Evolutionary conservation across 92 coral and sea anemone species (phyloP).

Genomic region (Palythoa grandiflora): DNA sequence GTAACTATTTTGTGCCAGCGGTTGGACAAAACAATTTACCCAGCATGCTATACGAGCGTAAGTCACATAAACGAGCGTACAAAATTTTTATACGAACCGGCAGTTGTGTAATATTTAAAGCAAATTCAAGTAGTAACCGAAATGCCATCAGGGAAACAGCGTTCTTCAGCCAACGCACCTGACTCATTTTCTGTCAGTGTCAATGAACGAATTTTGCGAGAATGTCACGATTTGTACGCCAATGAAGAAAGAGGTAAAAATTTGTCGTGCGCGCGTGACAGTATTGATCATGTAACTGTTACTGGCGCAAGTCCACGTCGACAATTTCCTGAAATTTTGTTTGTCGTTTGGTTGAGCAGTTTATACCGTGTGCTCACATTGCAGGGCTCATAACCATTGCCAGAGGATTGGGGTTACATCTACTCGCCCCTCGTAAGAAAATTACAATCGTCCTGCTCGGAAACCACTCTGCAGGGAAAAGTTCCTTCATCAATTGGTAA

Average conservation of each 20-base stretch:
- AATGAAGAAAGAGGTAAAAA: constrained; percentile 88
- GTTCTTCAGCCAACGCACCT: constrained; percentile 94
- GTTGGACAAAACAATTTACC: constrained; percentile 7
- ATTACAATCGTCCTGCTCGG: constrained; percentile 88
- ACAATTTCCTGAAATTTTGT: constrained; percentile 11
- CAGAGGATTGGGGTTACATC: constrained; percentile 81
- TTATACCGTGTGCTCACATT: neutral
- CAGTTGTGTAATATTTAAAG: neutral
- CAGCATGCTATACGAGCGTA: constrained; percentile 1
- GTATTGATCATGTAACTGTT: neutral
- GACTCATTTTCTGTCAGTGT: constrained; percentile 85
- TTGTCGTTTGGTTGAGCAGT: neutral
- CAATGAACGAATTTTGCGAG: constrained; percentile 92
- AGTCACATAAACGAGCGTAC: neutral
- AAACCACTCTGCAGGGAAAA: constrained; percentile 98
- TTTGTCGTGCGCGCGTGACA: constrained; percentile 9
- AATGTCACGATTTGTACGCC: constrained; percentile 95
- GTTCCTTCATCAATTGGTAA: constrained; percentile 97
- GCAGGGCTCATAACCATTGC: constrained; percentile 92
- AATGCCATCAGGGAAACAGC: constrained; percentile 95
- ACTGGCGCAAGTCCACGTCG: constrained; percentile 50
- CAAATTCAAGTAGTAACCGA: neutral
- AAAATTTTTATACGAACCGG: neutral
- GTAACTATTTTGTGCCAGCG: constrained; percentile 6
- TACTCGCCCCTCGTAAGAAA: constrained; percentile 98